Conservation (phyloP, 2,113 vertebrate species). For the Globicephala melas region DNA sequence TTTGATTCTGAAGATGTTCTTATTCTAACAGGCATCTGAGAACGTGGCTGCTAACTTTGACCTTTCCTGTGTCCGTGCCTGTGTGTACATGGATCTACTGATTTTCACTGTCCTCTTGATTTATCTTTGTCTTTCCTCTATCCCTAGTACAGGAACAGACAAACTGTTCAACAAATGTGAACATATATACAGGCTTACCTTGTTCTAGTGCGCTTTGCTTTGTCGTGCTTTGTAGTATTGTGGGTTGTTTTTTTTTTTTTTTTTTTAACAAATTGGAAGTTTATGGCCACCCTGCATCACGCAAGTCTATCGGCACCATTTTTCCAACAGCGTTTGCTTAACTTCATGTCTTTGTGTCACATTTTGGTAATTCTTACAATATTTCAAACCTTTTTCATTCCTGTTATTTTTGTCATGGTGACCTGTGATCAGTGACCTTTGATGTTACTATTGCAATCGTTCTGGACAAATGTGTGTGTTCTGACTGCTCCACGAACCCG, state of each 20-base stretch:
- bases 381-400: not conserved
- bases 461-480: not conserved
- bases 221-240: fast-evolving
- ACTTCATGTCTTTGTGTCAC: not conserved
- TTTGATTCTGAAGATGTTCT: not conserved
- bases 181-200: not conserved
- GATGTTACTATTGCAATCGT: not conserved
- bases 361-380: not conserved
- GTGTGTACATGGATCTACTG: not conserved
- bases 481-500: not conserved
- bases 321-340: not conserved
- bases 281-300: not conserved
- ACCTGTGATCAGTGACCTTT: not conserved
- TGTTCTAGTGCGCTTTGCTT: not conserved
- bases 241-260: too few relatives aligned
- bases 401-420: not conserved
- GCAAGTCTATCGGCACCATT: not conserved
- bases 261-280: not conserved
- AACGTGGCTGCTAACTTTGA: not conserved
- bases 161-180: not conserved
- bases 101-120: not conserved
- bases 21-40: not conserved
- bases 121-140: not conserved
- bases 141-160: not conserved
- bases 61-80: not conserved